A percentile compares a stretch with the other conserved stretches of the same genome.
Conservation (phyloP, 2,888 invertebrate species). For the Brachycybe producta region DNA sequence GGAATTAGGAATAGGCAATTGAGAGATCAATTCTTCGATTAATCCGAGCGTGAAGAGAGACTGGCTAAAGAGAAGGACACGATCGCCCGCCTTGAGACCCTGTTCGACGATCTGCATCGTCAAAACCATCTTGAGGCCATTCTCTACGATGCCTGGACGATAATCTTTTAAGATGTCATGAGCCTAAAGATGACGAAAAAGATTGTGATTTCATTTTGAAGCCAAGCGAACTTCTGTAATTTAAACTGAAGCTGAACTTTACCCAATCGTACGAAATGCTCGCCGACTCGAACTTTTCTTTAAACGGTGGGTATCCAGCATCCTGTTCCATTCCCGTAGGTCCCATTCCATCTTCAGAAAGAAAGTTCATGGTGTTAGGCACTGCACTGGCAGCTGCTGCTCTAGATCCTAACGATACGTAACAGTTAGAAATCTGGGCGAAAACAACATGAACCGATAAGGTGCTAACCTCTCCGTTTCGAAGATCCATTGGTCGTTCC, state of each 20-base stretch:
- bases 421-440: too few relatives aligned
- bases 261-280: slow-evolving; percentile 10
- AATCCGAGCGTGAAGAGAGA: slow-evolving; percentile 87
- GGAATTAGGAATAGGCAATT: slow-evolving; percentile 43
- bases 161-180: slow-evolving; percentile 44
- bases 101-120: slow-evolving; percentile 83
- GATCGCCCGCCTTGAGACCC: slow-evolving; percentile 72
- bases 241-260: neutral
- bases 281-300: slow-evolving; percentile 19
- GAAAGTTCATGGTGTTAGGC: too few relatives aligned
- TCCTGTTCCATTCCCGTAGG: neutral
- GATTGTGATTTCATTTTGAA: too few relatives aligned
- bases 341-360: neutral
- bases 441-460: too few relatives aligned
- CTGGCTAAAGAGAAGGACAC: slow-evolving; percentile 88
- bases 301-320: slow-evolving; percentile 14
- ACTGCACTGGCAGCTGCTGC: too few relatives aligned
- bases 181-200: slow-evolving; percentile 30
- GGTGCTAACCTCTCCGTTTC: too few relatives aligned
- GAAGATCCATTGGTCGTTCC: too few relatives aligned
- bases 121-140: slow-evolving; percentile 88
- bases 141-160: slow-evolving; percentile 72
- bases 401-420: too few relatives aligned
- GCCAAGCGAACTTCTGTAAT: neutral
- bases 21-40: slow-evolving; percentile 82